Percentiles rank a stretch among this genome's conserved stretches.
These are phyloP conservation scores for Forbesichthys papilliferus DNA, from an alignment of 2,113 vertebrate species.

Conservation along the genomic window DNA sequence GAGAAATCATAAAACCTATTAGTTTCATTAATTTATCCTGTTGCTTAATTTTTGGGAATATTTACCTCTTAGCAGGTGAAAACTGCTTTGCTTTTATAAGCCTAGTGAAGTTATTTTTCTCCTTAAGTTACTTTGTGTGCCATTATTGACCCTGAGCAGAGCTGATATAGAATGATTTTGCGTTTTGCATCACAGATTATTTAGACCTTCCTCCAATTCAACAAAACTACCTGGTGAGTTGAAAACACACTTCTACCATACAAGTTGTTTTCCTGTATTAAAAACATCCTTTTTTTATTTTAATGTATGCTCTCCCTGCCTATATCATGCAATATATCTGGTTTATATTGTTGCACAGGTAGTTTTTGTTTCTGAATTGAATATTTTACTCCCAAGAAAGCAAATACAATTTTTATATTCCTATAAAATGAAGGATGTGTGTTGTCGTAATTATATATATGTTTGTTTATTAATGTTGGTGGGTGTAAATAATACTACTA, in stretches of 20 bases:
- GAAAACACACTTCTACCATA: not conserved
- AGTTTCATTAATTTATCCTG: too few species aligned
- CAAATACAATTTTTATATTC: too few species aligned
- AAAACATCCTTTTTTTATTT: not conserved
- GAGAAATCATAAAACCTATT: not conserved
- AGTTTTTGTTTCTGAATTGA: too few species aligned
- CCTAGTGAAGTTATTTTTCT: not conserved
- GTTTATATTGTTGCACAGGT: not conserved
- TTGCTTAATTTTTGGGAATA: too few species aligned
- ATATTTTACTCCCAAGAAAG: too few species aligned
- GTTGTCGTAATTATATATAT: too few species aligned
- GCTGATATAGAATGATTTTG: not conserved
- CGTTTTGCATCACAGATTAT: constrained; percentile 53
- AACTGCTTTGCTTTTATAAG: too few species aligned
- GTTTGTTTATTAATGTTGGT: too few species aligned
- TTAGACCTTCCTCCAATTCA: constrained; percentile 47
- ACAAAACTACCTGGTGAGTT: constrained; percentile 56
- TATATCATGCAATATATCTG: not conserved
- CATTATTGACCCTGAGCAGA: not conserved
- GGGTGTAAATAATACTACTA: too few species aligned
- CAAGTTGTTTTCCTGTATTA: not conserved
- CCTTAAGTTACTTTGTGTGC: not conserved
- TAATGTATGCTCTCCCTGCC: not conserved
- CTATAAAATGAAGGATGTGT: too few species aligned
- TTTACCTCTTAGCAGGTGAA: too few species aligned